Evolutionary conservation across 1,140 invertebrate genomes (phyloP), one percentile per base, ranked within the genome.

Genomic region (Zelostemma sp.): DNA sequence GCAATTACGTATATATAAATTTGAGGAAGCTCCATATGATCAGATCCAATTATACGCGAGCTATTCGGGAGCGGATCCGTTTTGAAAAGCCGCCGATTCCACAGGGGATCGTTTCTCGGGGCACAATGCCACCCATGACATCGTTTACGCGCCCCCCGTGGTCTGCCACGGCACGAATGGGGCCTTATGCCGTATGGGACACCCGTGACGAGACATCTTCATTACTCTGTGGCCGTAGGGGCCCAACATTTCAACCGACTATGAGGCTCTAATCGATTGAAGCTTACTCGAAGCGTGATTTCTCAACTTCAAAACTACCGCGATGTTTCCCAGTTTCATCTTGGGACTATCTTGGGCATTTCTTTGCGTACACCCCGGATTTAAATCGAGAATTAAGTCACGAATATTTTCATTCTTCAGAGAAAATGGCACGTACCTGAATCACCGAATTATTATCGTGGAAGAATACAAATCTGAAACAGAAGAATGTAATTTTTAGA

Each of bases 61-160:
- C 64, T 64, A 72, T 74, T 75, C 72, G 41, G 40, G 68, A 21
- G 12, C 16, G 67, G 75, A 56, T 64, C 60, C 51, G 68, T 62
- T 71, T 72, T 76, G 60, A 67, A 73, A 71, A 67, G 28, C 43
- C 21, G 63, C 61, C 65, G 72, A 79, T 80, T 79, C 71, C 65
- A 80, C 46, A 60, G 67, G 72, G 69, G 70, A 75, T 82, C 75
- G 50, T 73, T 76, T 78, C 72, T 40, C 31, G 38, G 35, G 59
- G 48, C 55, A 80, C 74, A 79, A 78, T 73, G 40, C 62, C 69
- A 16, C 55, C 69, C 76, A 71, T 81, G 80, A 82, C 80, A 83
- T 81, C 80, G 72, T 82, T 83, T 82, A 83, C 68, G 74, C 64
- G 61, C 49, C 78, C 79, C 79, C 79, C 78, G 80, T 72, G 73